Conservation (phyloP, 2,113 vertebrate genomes). For the Microcebus jonahi region DNA sequence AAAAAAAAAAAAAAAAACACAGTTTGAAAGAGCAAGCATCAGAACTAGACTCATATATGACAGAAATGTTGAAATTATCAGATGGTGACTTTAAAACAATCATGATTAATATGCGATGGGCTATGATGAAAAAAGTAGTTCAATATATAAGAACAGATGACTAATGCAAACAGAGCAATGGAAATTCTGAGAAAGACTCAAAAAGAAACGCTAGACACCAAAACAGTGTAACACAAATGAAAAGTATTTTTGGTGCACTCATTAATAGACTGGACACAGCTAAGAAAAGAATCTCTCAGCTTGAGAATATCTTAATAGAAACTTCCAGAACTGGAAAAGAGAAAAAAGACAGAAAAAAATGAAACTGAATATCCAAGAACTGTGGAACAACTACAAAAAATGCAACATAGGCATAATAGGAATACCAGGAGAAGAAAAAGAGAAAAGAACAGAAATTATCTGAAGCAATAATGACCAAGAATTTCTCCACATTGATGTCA, state of each 20-base stretch:
- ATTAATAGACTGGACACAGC: background rate
- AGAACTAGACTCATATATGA: conserved; percentile 15
- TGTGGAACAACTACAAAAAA: background rate
- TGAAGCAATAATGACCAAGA: background rate
- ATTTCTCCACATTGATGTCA: background rate
- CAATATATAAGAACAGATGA: background rate
- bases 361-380: background rate
- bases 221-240: background rate
- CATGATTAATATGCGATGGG: background rate
- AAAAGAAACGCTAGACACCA: background rate
- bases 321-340: background rate
- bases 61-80: background rate
- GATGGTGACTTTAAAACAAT: background rate
- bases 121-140: background rate
- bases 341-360: background rate
- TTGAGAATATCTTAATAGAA: background rate
- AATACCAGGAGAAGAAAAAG: background rate
- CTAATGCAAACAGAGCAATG: background rate
- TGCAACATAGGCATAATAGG: background rate
- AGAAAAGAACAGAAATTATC: background rate
- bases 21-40: conserved; percentile 7
- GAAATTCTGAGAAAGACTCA: background rate
- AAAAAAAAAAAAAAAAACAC: background rate
- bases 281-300: background rate
- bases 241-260: background rate